These are phyloP conservation scores for Rhabdornis inornatus DNA, from an alignment of 2,113 vertebrate species.

Conservation along the genomic window DNA sequence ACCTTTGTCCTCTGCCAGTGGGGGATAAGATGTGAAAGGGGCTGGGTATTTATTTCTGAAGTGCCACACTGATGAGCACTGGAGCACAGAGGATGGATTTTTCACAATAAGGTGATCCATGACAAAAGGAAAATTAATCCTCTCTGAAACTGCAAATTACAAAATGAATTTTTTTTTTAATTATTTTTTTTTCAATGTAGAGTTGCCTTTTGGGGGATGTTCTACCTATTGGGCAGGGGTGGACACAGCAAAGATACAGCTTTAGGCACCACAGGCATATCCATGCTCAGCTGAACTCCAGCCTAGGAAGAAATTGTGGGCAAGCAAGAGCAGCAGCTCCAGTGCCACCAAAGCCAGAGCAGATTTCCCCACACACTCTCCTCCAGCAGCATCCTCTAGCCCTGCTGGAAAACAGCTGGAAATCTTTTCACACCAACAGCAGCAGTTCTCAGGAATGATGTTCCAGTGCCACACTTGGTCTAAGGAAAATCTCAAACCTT, in stretches of 20 bases:
- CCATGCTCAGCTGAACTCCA: background rate
- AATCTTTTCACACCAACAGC: background rate
- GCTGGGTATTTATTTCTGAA: background rate
- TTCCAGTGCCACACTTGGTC: background rate
- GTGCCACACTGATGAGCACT: no score
- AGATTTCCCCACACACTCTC: background rate
- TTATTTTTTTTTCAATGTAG: background rate
- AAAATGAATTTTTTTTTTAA: background rate
- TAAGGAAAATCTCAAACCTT: background rate
- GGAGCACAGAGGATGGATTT: background rate
- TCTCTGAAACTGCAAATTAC: background rate
- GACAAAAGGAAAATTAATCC: background rate
- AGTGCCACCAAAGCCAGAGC: background rate
- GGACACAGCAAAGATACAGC: accelerated
- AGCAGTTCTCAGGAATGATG: background rate
- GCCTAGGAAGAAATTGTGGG: background rate
- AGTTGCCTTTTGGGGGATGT: background rate
- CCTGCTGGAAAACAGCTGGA: background rate
- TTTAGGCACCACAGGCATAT: background rate
- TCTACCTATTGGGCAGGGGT: background rate
- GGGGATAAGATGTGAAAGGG: background rate
- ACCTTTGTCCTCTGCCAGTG: background rate
- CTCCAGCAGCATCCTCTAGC: background rate
- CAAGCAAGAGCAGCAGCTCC: background rate
- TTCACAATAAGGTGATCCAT: background rate